Evolutionary conservation across 2,113 vertebrate species (phyloP).

Genomic region (Aphelocoma coerulescens): DNA sequence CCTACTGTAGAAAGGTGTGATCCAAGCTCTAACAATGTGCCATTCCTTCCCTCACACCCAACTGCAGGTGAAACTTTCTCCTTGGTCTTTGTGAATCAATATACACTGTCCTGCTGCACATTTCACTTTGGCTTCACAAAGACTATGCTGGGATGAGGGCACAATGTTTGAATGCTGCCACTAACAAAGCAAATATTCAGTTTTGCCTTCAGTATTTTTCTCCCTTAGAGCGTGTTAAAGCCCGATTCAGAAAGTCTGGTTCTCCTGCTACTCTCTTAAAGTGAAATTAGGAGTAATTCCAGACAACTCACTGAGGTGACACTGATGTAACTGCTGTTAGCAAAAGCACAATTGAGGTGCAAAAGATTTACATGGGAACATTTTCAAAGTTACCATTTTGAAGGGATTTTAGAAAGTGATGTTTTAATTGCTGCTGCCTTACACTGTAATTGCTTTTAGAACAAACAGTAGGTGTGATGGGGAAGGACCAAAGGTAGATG

Average conservation of each 20-base stretch:
- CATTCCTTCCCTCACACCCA: background rate
- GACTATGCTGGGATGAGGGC: background rate
- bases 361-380: background rate
- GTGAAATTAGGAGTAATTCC: background rate
- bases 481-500: background rate
- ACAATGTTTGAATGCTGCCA: background rate
- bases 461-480: background rate
- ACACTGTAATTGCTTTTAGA: background rate
- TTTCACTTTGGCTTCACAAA: background rate
- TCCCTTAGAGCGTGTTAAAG: background rate
- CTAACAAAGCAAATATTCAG: background rate
- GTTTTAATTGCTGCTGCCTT: background rate
- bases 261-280: background rate
- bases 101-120: background rate
- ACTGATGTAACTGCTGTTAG: background rate
- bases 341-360: background rate
- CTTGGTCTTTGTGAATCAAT: background rate
- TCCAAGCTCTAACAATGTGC: background rate
- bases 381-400: background rate
- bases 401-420: background rate
- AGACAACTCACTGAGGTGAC: background rate
- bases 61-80: background rate
- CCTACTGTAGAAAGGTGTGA: background rate
- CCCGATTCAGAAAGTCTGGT: background rate
- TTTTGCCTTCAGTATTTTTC: background rate